phyloP scores from a whole-genome alignment of 1,140 invertebrate genomes.

The Ceratina calcarata region DNA sequence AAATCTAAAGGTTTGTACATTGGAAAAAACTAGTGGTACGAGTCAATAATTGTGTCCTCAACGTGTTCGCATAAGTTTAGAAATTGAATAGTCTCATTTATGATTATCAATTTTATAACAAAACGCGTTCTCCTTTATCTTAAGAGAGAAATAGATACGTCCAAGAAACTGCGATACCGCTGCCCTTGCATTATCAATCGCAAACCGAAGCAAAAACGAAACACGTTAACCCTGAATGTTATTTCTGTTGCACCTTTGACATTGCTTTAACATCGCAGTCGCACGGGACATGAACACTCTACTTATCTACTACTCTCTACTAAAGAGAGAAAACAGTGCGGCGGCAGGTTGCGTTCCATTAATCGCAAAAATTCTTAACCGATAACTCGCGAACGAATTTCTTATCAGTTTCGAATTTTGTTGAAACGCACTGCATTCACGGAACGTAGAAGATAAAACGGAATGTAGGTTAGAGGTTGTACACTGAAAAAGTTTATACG shows the following conservation, averaged over 20 bases:
- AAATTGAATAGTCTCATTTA: no score
- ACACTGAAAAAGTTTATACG: not conserved
- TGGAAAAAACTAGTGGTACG: no score
- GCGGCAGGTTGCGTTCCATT: constrained; percentile 13
- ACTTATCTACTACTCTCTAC: no score
- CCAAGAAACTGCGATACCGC: no score
- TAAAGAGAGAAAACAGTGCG: no score
- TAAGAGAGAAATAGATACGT: no score
- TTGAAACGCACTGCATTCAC: constrained; percentile 10
- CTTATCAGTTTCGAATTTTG: constrained; percentile 20
- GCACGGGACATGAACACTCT: not conserved
- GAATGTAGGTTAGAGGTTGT: constrained; percentile 43
- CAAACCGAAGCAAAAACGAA: not conserved
- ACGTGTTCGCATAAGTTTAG: no score
- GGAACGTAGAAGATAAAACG: constrained; percentile 39
- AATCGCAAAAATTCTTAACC: constrained; percentile 26
- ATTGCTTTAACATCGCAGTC: not conserved
- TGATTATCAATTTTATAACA: no score
- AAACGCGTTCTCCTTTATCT: no score
- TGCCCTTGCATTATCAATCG: not conserved
- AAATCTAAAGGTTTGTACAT: no score
- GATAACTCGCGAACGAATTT: not conserved
- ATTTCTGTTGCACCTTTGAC: constrained; percentile 3
- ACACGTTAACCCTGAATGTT: not conserved
- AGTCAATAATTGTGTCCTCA: no score